These are phyloP conservation scores for Ammodytes dubius DNA, from an alignment of 2,113 vertebrate species.

Conservation along the genomic window DNA sequence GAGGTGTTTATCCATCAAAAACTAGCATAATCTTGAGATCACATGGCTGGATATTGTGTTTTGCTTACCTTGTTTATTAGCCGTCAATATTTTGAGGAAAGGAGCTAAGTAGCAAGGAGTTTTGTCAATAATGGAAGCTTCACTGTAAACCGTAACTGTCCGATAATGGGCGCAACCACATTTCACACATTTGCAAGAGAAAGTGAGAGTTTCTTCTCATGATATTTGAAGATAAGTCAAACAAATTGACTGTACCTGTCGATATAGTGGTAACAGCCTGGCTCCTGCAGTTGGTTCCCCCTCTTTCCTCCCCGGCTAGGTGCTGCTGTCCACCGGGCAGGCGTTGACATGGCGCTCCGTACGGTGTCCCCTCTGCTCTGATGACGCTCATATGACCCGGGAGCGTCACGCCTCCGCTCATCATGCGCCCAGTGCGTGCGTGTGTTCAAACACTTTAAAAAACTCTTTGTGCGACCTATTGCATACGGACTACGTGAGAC, in stretches of 20 bases:
- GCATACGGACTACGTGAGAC: too few species aligned
- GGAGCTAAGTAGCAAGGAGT: rapidly evolving
- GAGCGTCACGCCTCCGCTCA: conserved; percentile 59
- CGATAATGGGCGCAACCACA: conserved; percentile 31
- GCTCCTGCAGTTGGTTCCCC: background rate
- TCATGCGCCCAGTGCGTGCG: conserved; percentile 38
- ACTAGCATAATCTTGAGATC: background rate
- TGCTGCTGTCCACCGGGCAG: conserved; percentile 4
- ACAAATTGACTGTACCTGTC: background rate
- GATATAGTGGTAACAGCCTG: background rate
- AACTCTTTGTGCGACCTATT: background rate
- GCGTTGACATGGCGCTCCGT: conserved; percentile 38
- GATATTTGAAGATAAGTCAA: rapidly evolving
- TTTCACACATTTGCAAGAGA: rapidly evolving
- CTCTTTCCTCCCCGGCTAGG: background rate
- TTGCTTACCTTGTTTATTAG: background rate
- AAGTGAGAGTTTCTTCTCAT: background rate
- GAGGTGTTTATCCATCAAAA: background rate
- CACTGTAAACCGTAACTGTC: background rate
- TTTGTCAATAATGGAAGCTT: conserved; percentile 34
- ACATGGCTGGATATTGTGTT: background rate
- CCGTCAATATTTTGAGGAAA: background rate
- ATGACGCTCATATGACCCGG: conserved; percentile 77
- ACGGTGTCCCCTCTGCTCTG: conserved; percentile 35
- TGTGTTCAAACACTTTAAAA: background rate